A percentile compares a stretch with the other conserved stretches of the same genome.
Evolutionary conservation across 1,140 invertebrate genomes (phyloP).

Genomic region (Panagrolaimus sp.): DNA sequence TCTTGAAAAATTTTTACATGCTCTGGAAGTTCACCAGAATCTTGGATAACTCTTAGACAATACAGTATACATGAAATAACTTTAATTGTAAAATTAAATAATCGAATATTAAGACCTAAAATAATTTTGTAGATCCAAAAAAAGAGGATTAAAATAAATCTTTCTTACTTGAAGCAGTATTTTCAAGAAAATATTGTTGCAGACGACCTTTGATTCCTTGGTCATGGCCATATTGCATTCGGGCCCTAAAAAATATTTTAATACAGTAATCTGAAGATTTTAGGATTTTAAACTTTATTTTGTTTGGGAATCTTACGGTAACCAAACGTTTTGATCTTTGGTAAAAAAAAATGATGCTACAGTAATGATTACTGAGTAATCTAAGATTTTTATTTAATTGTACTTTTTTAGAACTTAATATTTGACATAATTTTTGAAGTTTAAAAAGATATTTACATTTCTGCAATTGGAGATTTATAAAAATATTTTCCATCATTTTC

Average conservation of each 20-base stretch:
- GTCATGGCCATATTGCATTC: conserved; percentile 96
- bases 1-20: conserved; percentile 34
- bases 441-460: background rate
- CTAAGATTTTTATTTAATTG: no score
- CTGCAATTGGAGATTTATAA: background rate
- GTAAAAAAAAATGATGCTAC: no score
- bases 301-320: no score
- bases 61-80: conserved; percentile 89
- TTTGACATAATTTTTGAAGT: background rate
- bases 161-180: conserved; percentile 94
- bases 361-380: no score
- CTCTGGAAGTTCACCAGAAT: conserved; percentile 64
- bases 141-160: conserved; percentile 10
- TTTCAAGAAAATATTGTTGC: conserved; percentile 96
- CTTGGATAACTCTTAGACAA: conserved; percentile 82
- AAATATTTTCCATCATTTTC: no score
- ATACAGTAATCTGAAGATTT: no score
- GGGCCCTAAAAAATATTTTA: conserved; percentile 72
- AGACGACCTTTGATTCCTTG: conserved; percentile 95
- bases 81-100: conserved; percentile 92
- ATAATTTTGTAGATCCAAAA: conserved; percentile 56
- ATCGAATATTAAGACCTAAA: conserved; percentile 88
- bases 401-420: no score
- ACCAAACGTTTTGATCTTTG: no score
- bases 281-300: no score